These are phyloP conservation scores for Ptyas mucosa DNA, from an alignment of 2,113 vertebrate species.

Conservation along the genomic window DNA sequence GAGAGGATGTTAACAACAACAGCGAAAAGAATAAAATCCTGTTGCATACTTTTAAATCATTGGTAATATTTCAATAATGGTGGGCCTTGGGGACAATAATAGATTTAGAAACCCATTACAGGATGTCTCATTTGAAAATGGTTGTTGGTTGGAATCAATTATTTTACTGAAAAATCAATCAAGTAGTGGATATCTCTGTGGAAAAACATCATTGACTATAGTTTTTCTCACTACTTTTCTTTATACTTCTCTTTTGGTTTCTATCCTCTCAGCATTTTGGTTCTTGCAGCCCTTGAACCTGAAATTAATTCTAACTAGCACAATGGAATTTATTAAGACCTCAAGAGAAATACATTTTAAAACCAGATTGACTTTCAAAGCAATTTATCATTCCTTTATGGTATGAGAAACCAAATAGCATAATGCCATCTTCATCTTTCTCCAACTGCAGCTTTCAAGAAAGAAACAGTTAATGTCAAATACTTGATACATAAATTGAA, in stretches of 20 bases:
- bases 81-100: background rate
- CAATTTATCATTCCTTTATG: constrained; percentile 5
- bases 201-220: background rate
- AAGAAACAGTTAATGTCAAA: background rate
- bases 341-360: constrained; percentile 3
- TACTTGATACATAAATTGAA: constrained; percentile 5
- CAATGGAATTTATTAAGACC: background rate
- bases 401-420: background rate
- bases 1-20: background rate
- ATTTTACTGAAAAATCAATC: background rate
- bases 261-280: background rate
- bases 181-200: background rate
- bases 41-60: background rate
- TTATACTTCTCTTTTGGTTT: background rate
- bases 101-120: background rate
- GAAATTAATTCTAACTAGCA: background rate
- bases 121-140: background rate
- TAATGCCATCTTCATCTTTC: background rate
- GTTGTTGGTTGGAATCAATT: background rate
- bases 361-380: background rate
- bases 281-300: background rate
- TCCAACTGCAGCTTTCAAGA: background rate
- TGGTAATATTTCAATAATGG: background rate
- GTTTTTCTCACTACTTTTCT: background rate
- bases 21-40: background rate